Evolutionary conservation across 1,140 invertebrate genomes (phyloP), one percentile per base, ranked within the genome.

Genomic region (Neodiprion virginianus): DNA sequence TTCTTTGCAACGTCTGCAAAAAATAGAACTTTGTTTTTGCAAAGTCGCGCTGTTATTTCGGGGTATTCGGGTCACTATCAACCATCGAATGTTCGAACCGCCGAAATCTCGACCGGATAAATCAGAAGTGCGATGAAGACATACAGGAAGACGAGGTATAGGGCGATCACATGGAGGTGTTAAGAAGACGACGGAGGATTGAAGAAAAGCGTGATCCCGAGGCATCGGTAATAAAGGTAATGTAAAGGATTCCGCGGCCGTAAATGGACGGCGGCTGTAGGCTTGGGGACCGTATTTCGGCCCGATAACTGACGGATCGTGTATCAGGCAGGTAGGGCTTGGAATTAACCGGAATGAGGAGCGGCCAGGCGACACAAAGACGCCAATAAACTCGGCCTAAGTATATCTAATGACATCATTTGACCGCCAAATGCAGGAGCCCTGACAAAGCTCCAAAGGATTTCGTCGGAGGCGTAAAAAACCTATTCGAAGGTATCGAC

Each of bases 391-490:
- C 72, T 79, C 75, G 74, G 69, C 78, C 81, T 84, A 84, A 85
- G 83, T 83, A 84, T 82, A 81, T 81, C 81, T 85, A 85, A 84
- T 84, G 80, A 83, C 81, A 83, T 83, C 84, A 83, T 84, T 84
- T 83, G 75, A 72, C 75, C 73, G 77, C 49, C 74, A 77, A 75
- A 75, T 72, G 80, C 75, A 81, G 82, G 81, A 83, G 83, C 78
- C 40, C 76, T 75, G 75, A 81, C 79, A 82, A 82, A 81, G 74
- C 75, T 23, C 75, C 47, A 67, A 68, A 65, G 79, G 77, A 80
- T 81, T 82, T 81, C 76, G 82, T 82, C 76, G 78, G 77, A 73
- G 74, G 75, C 80, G 78, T 80, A 81, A 80, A 79, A 83, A 79
- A 76, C 66, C 12, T 40, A 40, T 40, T 5, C 28, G 28, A 40